A percentile compares a stretch with the other conserved stretches of the same genome.
phyloP scores from a whole-genome alignment of 1,140 invertebrate species.

The Babylonia areolata region DNA sequence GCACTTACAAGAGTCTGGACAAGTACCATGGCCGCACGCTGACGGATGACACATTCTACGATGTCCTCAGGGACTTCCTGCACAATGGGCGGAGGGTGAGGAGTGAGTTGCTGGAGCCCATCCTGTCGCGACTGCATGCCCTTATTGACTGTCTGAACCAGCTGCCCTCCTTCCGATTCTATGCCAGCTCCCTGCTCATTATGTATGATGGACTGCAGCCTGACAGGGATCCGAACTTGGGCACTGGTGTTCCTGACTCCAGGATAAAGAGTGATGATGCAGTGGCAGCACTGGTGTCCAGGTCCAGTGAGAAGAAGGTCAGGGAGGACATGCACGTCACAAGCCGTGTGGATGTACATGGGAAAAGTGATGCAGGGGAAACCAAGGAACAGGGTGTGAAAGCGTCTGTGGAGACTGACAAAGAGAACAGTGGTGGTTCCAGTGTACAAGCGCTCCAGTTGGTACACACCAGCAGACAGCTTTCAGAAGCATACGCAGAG shows the following conservation, averaged over 20 bases:
- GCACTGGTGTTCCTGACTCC: too few relatives aligned
- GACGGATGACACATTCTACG: slow-evolving; percentile 88
- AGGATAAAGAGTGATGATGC: too few relatives aligned
- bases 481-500: neutral
- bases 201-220: slow-evolving; percentile 88
- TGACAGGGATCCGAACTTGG: neutral
- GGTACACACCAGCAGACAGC: too few relatives aligned
- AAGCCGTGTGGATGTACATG: too few relatives aligned
- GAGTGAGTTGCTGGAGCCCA: slow-evolving; percentile 83
- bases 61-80: slow-evolving; percentile 89
- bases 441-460: too few relatives aligned
- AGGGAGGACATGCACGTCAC: too few relatives aligned
- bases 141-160: slow-evolving; percentile 86
- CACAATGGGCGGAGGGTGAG: slow-evolving; percentile 87
- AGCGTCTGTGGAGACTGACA: too few relatives aligned
- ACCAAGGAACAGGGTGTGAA: too few relatives aligned
- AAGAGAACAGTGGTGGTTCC: too few relatives aligned
- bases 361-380: too few relatives aligned
- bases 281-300: too few relatives aligned
- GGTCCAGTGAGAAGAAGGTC: too few relatives aligned
- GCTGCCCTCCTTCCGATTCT: slow-evolving; percentile 94
- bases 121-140: slow-evolving; percentile 85
- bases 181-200: slow-evolving; percentile 94
- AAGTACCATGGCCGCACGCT: slow-evolving; percentile 95
- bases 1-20: slow-evolving; percentile 87